Evolutionary conservation across 2,113 vertebrate genomes (phyloP).

Genomic region (Dicentrarchus labrax): DNA sequence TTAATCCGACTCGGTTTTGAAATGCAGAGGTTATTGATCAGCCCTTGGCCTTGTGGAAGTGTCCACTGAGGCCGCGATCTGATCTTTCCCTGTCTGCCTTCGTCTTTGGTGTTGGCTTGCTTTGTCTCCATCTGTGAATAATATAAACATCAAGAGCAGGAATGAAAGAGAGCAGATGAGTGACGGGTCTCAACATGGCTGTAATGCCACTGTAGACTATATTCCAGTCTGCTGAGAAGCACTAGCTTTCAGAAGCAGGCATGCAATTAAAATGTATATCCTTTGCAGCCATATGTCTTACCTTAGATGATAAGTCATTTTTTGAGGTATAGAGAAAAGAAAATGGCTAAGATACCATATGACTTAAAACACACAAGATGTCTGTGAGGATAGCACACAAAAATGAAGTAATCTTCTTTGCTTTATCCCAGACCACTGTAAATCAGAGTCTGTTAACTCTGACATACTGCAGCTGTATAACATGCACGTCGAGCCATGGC

Average conservation of each 20-base stretch:
- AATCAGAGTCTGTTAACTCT: conserved; percentile 63
- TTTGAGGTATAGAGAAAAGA: neutral
- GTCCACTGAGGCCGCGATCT: conserved; percentile 57
- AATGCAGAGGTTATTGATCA: conserved; percentile 70
- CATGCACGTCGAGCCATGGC: conserved; percentile 47
- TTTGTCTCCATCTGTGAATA: conserved; percentile 49
- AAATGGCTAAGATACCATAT: conserved; percentile 16
- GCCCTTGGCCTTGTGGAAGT: conserved; percentile 56
- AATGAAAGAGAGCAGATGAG: conserved; percentile 37
- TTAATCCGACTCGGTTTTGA: conserved; percentile 53
- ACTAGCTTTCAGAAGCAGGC: neutral
- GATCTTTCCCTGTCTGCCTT: conserved; percentile 17
- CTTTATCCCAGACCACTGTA: conserved; percentile 34
- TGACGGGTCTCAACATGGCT: conserved; percentile 47
- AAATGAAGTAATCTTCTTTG: conserved; percentile 34
- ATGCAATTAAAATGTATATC: conserved; percentile 23
- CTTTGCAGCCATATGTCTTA: conserved; percentile 3
- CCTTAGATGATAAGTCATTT: conserved; percentile 10
- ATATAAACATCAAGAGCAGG: conserved; percentile 52
- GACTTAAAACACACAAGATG: conserved; percentile 41
- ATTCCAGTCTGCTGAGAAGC: conserved; percentile 2
- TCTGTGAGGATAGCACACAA: neutral
- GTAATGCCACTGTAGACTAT: conserved; percentile 12
- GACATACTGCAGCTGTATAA: conserved; percentile 67
- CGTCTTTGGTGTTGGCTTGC: conserved; percentile 26